Percentiles rank a stretch among this genome's conserved stretches.
These are phyloP conservation scores for Cyclargus thomasi DNA, from an alignment of 1,140 invertebrate genomes.

Conservation along the genomic window DNA sequence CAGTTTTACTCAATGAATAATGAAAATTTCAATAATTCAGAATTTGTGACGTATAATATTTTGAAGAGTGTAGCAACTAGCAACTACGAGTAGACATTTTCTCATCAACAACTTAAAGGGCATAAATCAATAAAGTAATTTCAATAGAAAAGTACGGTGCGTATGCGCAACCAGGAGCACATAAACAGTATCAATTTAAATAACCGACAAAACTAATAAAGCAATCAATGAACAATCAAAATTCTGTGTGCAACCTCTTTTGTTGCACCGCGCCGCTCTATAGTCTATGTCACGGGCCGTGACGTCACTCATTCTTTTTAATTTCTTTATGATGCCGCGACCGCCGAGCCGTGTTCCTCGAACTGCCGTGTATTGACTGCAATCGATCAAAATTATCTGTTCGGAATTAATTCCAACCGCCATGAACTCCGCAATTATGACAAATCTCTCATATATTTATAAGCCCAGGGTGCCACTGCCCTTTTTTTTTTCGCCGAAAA, in stretches of 20 bases:
- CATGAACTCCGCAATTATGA: background rate
- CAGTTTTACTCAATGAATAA: too few species aligned
- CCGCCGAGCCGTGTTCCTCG: background rate
- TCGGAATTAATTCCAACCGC: background rate
- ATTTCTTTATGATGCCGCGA: constrained; percentile 44
- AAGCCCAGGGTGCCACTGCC: too few species aligned
- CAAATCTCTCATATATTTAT: background rate
- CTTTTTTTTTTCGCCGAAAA: too few species aligned
- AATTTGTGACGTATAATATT: too few species aligned
- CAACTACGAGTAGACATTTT: too few species aligned
- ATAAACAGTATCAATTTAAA: constrained; percentile 36
- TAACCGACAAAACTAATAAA: constrained; percentile 35
- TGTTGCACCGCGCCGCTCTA: constrained; percentile 30
- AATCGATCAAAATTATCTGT: background rate
- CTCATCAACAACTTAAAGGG: too few species aligned
- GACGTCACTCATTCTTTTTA: constrained; percentile 48
- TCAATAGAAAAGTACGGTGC: background rate
- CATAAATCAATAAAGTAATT: constrained; percentile 1
- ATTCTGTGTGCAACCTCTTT: constrained; percentile 35
- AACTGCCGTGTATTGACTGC: background rate
- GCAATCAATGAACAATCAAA: constrained; percentile 42
- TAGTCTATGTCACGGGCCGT: constrained; percentile 34
- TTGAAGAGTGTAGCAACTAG: too few species aligned
- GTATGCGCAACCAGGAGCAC: constrained; percentile 17
- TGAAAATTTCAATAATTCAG: too few species aligned